phyloP scores from a whole-genome alignment of 2,797 vertebrate genomes.

The Loriculus beryllinus region DNA sequence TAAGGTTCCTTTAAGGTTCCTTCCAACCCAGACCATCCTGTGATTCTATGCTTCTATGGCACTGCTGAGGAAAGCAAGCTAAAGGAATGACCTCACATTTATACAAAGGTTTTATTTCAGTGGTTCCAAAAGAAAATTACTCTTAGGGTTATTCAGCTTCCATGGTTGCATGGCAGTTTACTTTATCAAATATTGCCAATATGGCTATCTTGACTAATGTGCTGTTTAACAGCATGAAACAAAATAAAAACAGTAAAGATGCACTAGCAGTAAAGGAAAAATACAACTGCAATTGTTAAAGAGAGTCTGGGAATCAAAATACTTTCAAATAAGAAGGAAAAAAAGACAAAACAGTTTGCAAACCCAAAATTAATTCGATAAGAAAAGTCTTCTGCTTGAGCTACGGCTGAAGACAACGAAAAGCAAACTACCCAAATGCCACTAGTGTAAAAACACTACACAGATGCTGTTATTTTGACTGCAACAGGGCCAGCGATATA shows the following conservation, averaged over 20 bases:
- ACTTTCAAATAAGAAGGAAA: background rate
- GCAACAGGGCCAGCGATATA: rapidly evolving
- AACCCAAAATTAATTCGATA: background rate
- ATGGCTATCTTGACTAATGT: background rate
- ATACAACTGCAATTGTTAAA: background rate
- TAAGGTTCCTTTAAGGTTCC: too few relatives aligned
- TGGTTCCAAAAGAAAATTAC: background rate
- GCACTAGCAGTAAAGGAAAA: background rate
- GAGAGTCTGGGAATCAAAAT: background rate
- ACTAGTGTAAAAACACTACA: rapidly evolving
- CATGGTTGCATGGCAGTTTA: background rate
- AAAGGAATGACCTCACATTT: background rate
- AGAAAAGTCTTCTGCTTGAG: background rate
- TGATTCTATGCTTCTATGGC: background rate
- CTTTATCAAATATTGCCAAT: background rate
- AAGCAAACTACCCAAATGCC: background rate
- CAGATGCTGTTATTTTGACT: rapidly evolving
- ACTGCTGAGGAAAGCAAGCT: background rate
- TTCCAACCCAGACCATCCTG: background rate
- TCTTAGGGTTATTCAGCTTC: background rate
- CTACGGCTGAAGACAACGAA: background rate
- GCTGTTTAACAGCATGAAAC: background rate
- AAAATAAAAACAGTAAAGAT: background rate
- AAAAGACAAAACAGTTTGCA: rapidly evolving
- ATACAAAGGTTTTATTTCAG: background rate